phyloP scores from a whole-genome alignment of 30 jellyfish, hydroid and myxozoan species.

The Morbakka virulenta region DNA sequence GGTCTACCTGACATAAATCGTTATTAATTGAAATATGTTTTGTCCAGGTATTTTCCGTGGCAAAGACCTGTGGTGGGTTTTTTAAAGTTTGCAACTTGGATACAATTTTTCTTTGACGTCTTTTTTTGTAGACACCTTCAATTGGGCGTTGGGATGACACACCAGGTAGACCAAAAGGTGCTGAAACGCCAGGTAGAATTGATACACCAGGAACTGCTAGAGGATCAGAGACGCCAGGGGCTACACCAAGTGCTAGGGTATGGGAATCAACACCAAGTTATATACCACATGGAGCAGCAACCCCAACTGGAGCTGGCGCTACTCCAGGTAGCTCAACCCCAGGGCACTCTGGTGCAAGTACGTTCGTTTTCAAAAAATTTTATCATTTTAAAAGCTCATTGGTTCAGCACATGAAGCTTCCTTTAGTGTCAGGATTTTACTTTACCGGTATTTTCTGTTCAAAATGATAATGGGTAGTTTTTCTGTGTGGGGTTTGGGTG shows the following conservation, averaged over 20 bases:
- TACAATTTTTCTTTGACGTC: too few relatives aligned
- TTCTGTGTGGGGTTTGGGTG: too few relatives aligned
- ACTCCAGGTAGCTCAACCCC: constrained; percentile 90
- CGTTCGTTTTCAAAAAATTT: constrained; percentile 31
- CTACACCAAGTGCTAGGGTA: constrained; percentile 89
- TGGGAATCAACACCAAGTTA: constrained; percentile 99
- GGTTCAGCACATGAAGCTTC: too few relatives aligned
- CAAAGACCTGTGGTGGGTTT: too few relatives aligned
- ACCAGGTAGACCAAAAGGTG: constrained; percentile 95
- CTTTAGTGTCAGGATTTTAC: too few relatives aligned
- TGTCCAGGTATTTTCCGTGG: too few relatives aligned
- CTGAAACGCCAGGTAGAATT: constrained; percentile 90
- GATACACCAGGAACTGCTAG: constrained; percentile 86
- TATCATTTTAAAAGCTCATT: too few relatives aligned
- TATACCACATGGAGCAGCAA: constrained; percentile 94
- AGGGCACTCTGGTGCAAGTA: constrained; percentile 86
- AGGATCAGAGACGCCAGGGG: constrained; percentile 97
- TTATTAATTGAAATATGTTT: too few relatives aligned
- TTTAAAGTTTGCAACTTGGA: too few relatives aligned
- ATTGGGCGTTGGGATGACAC: constrained; percentile 98
- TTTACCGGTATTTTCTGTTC: too few relatives aligned
- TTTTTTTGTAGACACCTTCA: constrained; percentile 68
- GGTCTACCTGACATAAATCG: too few relatives aligned
- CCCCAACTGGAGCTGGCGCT: constrained; percentile 82
- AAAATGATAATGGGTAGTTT: too few relatives aligned